Evolutionary conservation across 1,140 invertebrate genomes (phyloP).

Genomic region (Bemisia tabaci): DNA sequence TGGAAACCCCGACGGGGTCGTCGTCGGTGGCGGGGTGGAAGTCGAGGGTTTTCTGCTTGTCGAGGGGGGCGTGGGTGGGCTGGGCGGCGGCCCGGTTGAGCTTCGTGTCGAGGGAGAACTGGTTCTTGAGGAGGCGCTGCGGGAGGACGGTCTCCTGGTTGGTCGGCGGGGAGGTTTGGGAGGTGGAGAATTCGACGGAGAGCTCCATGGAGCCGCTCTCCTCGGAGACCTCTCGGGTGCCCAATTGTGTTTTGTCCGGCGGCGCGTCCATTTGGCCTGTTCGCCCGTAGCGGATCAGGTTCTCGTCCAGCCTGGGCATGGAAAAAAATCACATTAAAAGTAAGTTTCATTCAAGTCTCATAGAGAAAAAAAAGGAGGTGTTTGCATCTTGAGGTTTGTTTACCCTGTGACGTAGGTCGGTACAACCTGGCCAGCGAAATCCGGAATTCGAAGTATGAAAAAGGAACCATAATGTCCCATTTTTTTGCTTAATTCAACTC

Average conservation of each 20-base stretch:
- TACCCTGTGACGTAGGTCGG: too few relatives aligned
- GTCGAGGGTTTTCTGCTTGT: background rate
- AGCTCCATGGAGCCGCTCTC: constrained; percentile 17
- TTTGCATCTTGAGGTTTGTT: too few relatives aligned
- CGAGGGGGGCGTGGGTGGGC: background rate
- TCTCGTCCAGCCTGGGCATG: constrained; percentile 42
- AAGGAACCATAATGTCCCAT: too few relatives aligned
- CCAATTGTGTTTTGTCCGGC: constrained; percentile 15
- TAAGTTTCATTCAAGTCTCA: background rate
- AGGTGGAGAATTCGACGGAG: constrained; percentile 9
- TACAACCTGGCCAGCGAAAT: too few relatives aligned
- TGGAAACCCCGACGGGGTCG: constrained; percentile 9
- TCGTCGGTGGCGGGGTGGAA: background rate
- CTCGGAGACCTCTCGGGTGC: constrained; percentile 8
- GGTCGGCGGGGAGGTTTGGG: constrained; percentile 13
- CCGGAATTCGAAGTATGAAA: too few relatives aligned
- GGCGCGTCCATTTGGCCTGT: constrained; percentile 11
- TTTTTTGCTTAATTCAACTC: too few relatives aligned
- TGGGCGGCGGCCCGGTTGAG: background rate
- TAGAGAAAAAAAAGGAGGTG: too few relatives aligned
- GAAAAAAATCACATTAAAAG: constrained; percentile 16
- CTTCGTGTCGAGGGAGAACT: background rate
- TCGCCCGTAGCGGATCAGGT: constrained; percentile 25
- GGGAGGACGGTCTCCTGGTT: background rate
- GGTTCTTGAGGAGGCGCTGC: background rate